Evolutionary conservation across 2,113 vertebrate genomes (phyloP), one percentile per base, ranked within the genome.

Genomic region (Serilophus lunatus): DNA sequence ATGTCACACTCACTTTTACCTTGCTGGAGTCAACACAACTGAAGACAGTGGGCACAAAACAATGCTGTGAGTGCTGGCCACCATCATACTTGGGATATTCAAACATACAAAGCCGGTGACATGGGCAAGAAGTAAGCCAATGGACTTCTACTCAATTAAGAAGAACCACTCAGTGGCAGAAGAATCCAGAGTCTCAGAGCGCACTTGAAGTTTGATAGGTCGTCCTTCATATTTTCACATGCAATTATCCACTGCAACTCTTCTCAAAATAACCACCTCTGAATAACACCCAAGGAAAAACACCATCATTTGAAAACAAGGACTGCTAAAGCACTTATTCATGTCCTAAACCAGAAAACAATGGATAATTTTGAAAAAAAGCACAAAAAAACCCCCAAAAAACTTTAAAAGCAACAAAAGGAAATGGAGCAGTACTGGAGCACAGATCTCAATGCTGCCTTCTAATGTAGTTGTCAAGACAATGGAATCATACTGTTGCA

Each of bases 151-250:
- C 36, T 82, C 44, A 65, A 13, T 72, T 78, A 45, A 71, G 15
- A 68, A 28, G 23, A 75, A 60, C 20, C 7, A 51, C 3, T 3
- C 0, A 0, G 29, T 24, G 23, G 6, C 25, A 76, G n/a, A 4
- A 75, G 28, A 77, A 79, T 15, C 25, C 7, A 49, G n/a, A 42
- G 14, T 18, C 40, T 42, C 33, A 63, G 50, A 81, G 35, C 5
- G 22, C 40, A 69, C 12, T 13, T 36, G 44, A 88, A 53, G 47
- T 45, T 15, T 77, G 18, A 25, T 53, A 53, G 12, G 26, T 59
- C 59, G 51, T 12, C 12, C 3, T 3, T 53, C 28, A 4, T 35
- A 53, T 50, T 81, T 86, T 88, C 71, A 74, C 35, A 74, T 40
- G 18, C 40, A 76, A 25, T 72, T 49, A 74, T 4, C 51, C 61